These are phyloP conservation scores for Microdon myrmicae DNA, from an alignment of 2,888 invertebrate species.

Conservation along the genomic window DNA sequence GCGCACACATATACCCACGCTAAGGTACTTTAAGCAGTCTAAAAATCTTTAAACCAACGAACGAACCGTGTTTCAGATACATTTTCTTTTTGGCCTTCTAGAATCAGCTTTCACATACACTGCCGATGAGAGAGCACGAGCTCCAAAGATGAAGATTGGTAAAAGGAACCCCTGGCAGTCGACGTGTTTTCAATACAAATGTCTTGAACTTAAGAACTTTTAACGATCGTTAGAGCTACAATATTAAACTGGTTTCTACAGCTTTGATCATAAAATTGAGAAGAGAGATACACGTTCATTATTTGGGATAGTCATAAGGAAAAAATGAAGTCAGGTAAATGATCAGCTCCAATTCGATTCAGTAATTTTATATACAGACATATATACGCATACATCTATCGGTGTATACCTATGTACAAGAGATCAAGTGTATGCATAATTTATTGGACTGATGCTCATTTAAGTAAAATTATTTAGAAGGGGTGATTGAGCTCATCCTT, in stretches of 20 bases:
- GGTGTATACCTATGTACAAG: no score
- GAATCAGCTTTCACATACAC: conserved; percentile 35
- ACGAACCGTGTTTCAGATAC: conserved; percentile 49
- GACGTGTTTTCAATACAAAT: conserved; percentile 52
- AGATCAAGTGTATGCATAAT: no score
- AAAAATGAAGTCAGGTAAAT: conserved; percentile 47
- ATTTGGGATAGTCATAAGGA: conserved; percentile 39
- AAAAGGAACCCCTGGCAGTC: conserved; percentile 48
- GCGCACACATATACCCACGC: no score
- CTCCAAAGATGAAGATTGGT: conserved; percentile 38
- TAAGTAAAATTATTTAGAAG: conserved; percentile 46
- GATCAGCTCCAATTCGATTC: conserved; percentile 23
- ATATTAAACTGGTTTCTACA: conserved; percentile 51
- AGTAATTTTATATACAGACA: conserved; percentile 24
- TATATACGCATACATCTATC: no score
- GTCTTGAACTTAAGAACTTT: conserved; percentile 52
- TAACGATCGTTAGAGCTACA: conserved; percentile 49
- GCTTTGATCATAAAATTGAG: conserved; percentile 47
- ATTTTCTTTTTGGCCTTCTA: conserved; percentile 45
- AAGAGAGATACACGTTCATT: conserved; percentile 47
- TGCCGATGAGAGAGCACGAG: conserved; percentile 36
- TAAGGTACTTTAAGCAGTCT: conserved; percentile 50
- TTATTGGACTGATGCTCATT: conserved; percentile 47
- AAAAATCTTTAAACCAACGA: conserved; percentile 46
- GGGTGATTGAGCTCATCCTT: conserved; percentile 49